These are phyloP conservation scores for Pandion haliaetus DNA, from an alignment of 2,113 vertebrate species.

Conservation along the genomic window DNA sequence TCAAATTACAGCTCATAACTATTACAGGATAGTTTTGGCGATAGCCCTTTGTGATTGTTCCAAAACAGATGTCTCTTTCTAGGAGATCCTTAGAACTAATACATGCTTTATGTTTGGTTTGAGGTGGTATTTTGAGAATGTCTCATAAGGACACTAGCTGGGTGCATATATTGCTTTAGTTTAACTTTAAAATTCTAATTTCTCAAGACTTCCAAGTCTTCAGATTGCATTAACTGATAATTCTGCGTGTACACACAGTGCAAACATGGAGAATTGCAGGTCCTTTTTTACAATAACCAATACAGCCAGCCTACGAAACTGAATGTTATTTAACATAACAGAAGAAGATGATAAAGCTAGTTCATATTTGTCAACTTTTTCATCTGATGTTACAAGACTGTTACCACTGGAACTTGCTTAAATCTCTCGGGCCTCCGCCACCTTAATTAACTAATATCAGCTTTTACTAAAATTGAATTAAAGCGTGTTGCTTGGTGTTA, in stretches of 20 bases:
- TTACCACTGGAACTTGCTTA: not conserved
- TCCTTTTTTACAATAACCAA: not conserved
- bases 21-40: conserved; percentile 14
- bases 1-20: conserved; percentile 44
- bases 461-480: not conserved
- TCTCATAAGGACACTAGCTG: not conserved
- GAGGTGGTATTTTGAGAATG: not conserved
- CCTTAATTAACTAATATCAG: not conserved
- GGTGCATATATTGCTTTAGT: not conserved
- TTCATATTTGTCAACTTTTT: not conserved
- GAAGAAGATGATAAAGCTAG: not conserved
- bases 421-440: not conserved
- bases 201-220: not conserved
- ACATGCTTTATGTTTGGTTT: not conserved
- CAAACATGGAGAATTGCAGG: not conserved
- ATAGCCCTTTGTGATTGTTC: not conserved
- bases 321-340: not conserved
- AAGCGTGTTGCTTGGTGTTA: not conserved
- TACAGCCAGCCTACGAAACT: not conserved
- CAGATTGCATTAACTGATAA: no score
- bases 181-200: not conserved
- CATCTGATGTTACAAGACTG: not conserved
- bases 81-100: conserved; percentile 2
- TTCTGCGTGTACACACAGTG: not conserved
- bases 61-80: conserved; percentile 55